phyloP scores from a whole-genome alignment of 2,888 invertebrate species.

The Hemicrepidius hirtus region DNA sequence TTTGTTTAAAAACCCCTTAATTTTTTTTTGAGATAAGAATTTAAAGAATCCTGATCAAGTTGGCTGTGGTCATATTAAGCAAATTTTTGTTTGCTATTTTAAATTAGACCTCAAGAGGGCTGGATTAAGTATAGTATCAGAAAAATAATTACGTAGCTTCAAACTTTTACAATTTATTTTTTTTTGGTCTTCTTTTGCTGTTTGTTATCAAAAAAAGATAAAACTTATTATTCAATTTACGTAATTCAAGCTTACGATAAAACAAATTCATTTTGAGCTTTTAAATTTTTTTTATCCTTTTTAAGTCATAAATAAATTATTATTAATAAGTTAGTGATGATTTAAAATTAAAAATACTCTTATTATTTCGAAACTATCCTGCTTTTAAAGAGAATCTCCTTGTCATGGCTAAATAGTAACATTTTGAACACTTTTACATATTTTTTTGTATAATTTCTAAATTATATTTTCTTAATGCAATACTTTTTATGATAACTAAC shows the following conservation, averaged over 20 bases:
- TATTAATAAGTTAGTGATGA: conserved; percentile 6
- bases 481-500: conserved; percentile 26
- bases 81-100: no score
- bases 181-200: no score
- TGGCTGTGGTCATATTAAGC: no score
- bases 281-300: background rate
- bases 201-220: no score
- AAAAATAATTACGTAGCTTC: no score
- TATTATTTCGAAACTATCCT: background rate
- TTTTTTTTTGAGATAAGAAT: no score
- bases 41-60: no score
- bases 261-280: background rate
- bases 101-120: no score
- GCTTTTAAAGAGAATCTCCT: background rate
- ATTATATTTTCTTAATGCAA: conserved; percentile 14
- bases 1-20: no score
- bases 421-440: conserved; percentile 29
- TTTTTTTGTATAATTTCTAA: conserved; percentile 22
- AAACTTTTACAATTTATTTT: no score
- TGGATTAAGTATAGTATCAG: no score
- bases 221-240: background rate
- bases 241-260: no score
- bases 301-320: background rate
- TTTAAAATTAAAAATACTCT: background rate
- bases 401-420: conserved; percentile 23